Conservation (phyloP, 2,113 vertebrate genomes). For the Philantomba maxwellii region DNA sequence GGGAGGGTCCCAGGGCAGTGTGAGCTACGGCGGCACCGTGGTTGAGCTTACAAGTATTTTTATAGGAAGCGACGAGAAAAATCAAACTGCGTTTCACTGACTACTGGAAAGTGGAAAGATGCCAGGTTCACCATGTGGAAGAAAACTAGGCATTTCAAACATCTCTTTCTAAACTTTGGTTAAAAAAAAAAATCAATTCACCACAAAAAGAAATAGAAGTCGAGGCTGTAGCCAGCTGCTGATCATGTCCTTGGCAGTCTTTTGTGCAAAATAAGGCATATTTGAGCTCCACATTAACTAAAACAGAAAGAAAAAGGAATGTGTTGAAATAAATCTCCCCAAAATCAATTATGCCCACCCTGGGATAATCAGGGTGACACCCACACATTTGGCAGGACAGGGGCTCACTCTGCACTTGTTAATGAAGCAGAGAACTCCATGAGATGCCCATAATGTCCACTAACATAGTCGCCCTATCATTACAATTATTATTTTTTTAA, state of each 20-base stretch:
- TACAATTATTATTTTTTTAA: background rate
- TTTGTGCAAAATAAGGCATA: constrained; percentile 60
- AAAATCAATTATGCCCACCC: background rate
- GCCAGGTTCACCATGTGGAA: constrained; percentile 39
- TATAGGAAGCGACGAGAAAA: constrained; percentile 10
- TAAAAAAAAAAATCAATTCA: constrained; percentile 1
- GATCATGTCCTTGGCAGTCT: constrained; percentile 42
- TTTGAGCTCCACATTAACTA: constrained; percentile 35
- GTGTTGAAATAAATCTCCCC: background rate
- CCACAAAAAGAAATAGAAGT: constrained; percentile 42
- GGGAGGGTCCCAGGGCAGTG: background rate
- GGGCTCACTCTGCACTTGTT: fast-evolving
- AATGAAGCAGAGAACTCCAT: background rate
- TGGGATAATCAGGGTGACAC: background rate
- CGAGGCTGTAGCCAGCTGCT: constrained; percentile 46
- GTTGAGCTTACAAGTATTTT: background rate
- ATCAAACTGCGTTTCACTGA: background rate
- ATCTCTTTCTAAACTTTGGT: constrained; percentile 39
- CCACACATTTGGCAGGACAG: background rate
- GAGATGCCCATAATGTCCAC: fast-evolving
- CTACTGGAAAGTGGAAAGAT: background rate
- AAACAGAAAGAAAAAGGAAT: background rate
- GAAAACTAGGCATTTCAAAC: constrained; percentile 26
- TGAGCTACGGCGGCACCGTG: background rate
- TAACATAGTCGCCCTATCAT: no score